A percentile compares a stretch with the other conserved stretches of the same genome.
phyloP scores from a whole-genome alignment of 2,113 vertebrate species.

The Pomatorhinus ruficollis region DNA sequence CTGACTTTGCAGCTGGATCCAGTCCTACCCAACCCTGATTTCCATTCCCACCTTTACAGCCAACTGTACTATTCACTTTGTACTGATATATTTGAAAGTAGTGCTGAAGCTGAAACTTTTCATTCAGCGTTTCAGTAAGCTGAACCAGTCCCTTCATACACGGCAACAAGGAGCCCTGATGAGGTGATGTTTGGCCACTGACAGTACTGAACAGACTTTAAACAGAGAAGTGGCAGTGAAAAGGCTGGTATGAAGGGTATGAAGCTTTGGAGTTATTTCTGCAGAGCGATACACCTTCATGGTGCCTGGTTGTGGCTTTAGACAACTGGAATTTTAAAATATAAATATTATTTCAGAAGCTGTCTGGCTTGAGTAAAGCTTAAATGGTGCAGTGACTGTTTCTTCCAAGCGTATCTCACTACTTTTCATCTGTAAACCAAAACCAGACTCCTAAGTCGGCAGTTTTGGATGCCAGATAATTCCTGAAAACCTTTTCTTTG shows the following conservation, averaged over 20 bases:
- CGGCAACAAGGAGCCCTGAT: background rate
- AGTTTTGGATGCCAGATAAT: background rate
- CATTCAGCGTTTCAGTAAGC: background rate
- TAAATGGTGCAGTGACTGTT: background rate
- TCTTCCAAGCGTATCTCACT: background rate
- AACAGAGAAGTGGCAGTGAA: background rate
- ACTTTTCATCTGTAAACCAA: background rate
- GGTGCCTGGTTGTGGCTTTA: background rate
- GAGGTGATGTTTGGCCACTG: background rate
- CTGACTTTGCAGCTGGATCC: background rate
- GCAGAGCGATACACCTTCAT: background rate
- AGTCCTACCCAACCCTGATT: background rate
- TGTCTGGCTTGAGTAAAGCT: background rate
- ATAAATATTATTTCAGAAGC: background rate
- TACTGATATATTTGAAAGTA: background rate
- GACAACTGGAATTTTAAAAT: background rate
- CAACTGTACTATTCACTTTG: background rate
- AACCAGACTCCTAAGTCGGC: background rate
- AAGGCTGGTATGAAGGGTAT: background rate
- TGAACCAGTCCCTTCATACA: background rate
- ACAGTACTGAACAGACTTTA: background rate
- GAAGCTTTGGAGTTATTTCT: background rate
- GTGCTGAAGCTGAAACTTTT: background rate
- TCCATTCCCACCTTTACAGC: background rate
- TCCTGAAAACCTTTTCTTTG: background rate